Conservation (phyloP, 2,113 vertebrate species). For the Scopus umbretta region DNA sequence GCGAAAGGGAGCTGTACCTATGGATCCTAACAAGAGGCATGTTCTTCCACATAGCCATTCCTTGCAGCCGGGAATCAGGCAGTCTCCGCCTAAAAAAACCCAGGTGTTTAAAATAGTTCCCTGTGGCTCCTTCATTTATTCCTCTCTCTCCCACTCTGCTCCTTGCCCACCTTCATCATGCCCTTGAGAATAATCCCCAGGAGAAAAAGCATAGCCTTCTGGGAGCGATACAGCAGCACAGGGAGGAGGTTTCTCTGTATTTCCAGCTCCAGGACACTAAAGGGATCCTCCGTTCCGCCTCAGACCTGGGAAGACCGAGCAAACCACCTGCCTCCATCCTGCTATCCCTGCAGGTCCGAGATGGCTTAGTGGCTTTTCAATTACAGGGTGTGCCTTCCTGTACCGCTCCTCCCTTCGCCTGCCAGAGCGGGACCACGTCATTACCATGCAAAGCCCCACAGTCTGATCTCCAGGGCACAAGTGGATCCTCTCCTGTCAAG, state of each 20-base stretch:
- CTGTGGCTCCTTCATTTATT: not conserved
- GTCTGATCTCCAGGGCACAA: slow-evolving; percentile 13
- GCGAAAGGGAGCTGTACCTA: not conserved
- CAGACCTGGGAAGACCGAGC: not conserved
- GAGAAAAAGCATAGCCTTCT: not conserved
- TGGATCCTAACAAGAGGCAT: not conserved
- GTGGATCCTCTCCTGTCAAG: slow-evolving; percentile 18
- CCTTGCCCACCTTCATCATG: not conserved
- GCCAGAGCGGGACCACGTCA: not conserved
- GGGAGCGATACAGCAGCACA: fast-evolving
- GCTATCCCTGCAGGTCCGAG: not conserved
- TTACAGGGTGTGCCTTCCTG: slow-evolving; percentile 2
- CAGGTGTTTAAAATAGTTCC: not conserved
- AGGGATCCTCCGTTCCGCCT: not conserved
- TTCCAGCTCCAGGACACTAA: not conserved
- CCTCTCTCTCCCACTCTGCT: not conserved
- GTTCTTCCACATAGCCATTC: not conserved
- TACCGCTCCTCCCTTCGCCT: not conserved
- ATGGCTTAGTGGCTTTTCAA: slow-evolving; percentile 29
- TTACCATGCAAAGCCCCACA: not conserved
- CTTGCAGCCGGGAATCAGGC: not conserved
- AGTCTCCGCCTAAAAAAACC: not conserved
- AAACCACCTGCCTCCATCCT: slow-evolving; percentile 35
- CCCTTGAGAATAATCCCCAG: not conserved
- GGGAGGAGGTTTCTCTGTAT: not conserved